Base-by-base conservation (phyloP, 1,140 invertebrate species). In the Holcopasites calliopsidis region DNA sequence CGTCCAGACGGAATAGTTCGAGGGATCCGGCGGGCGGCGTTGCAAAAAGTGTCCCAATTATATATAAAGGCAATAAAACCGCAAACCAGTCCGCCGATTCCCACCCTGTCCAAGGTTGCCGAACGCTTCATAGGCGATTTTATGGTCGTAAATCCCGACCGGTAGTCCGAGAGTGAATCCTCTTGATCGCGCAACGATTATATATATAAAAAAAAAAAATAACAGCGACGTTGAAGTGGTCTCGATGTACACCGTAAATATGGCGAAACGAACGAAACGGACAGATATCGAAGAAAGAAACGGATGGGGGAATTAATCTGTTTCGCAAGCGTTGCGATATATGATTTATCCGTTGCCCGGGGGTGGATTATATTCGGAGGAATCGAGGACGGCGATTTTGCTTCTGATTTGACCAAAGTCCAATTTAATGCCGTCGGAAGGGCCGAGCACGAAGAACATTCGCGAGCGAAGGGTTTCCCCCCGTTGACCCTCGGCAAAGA, bases 11-110 rank as follows among this genome's bases (percentile, higher is more conserved):
- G 79, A 79, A 85, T 84, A 84, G 78, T 69, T 81, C 69, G 70
- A 77, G 71, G 31, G 77, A 77, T 40, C 60, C 77, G 72, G 76
- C 77, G 58, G 64, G 50, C 79, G 60, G 75, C 50, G 8, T 2
- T 6, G 76, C 84, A 90, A 90, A 89, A 88, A 84, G 80, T 86
- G 79, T 85, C 82, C 87, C 87, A 89, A 90, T 90, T 90, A 90
- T 89, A 84, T 88, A 87, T 86, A 89, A 90, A 88, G 87, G 88
- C 85, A 87, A 87, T 87, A 89, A 90, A 88, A 89, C 86, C n/a
- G 77, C 84, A 81, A 87, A 38, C 71, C 52, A 54, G 65, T 65
- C 62, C 77, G 54, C 58, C 42, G 73, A 47, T 85, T 88, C 85
- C 80, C 86, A 84, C 79, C 77, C 73, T 33, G 78, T 31, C 78